These are phyloP conservation scores for Leucoraja erinaceus DNA, from an alignment of 2,113 vertebrate species.

Conservation along the genomic window DNA sequence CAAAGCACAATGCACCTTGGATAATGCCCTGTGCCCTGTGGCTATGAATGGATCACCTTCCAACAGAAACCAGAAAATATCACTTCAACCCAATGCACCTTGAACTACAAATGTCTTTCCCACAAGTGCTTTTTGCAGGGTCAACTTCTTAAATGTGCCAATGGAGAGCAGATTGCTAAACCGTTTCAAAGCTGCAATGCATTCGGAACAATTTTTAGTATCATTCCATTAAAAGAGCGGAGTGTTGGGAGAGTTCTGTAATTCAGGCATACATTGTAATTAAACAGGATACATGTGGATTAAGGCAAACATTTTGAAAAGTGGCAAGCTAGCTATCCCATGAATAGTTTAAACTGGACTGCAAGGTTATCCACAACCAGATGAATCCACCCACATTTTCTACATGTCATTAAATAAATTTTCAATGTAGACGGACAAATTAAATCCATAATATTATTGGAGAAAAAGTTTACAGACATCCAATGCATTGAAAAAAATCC, in stretches of 20 bases:
- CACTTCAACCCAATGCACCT: not conserved
- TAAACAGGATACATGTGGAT: not conserved
- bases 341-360: not conserved
- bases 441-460: not conserved
- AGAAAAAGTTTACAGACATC: slow-evolving; percentile 22
- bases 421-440: not conserved
- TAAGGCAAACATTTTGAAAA: not conserved
- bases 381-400: not conserved
- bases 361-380: not conserved
- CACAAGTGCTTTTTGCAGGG: not conserved
- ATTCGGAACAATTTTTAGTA: not conserved
- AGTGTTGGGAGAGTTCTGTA: not conserved
- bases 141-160: not conserved
- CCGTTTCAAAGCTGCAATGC: not conserved
- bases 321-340: not conserved
- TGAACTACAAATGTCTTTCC: not conserved
- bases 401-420: not conserved
- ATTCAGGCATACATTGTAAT: not conserved
- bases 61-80: not conserved
- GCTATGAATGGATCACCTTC: not conserved
- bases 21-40: not conserved
- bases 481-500: not conserved
- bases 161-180: not conserved
- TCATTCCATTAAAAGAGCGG: not conserved
- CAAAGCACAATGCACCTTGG: not conserved